These are phyloP conservation scores for Amphilophus citrinellus DNA, from an alignment of 2,113 vertebrate species.

Conservation along the genomic window DNA sequence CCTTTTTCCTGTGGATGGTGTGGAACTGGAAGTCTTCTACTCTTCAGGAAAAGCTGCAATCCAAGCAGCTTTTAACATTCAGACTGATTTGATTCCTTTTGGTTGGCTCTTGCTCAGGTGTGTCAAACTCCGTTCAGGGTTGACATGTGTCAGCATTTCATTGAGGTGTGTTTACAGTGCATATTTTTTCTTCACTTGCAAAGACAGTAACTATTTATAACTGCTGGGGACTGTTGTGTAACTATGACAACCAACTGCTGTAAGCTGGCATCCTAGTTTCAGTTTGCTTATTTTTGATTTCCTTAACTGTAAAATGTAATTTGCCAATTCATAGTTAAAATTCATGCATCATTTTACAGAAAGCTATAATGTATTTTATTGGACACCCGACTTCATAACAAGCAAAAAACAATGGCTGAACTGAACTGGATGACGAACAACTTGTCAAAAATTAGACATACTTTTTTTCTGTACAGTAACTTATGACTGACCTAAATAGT, in stretches of 20 bases:
- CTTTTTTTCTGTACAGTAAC: background rate
- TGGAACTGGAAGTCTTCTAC: background rate
- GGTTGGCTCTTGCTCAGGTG: background rate
- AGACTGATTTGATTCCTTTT: background rate
- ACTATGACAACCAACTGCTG: background rate
- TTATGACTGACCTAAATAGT: background rate
- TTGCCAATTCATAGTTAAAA: background rate
- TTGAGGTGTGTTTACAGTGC: background rate
- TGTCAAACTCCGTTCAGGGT: background rate
- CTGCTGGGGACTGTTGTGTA: background rate
- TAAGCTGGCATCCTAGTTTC: background rate
- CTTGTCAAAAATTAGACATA: too few relatives aligned
- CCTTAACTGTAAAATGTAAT: background rate
- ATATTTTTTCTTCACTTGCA: background rate
- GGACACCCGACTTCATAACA: too few relatives aligned
- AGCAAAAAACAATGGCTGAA: too few relatives aligned
- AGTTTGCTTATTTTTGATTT: background rate
- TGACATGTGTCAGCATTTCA: background rate
- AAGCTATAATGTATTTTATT: too few relatives aligned
- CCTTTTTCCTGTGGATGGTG: background rate
- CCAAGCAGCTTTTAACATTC: background rate
- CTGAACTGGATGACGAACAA: too few relatives aligned
- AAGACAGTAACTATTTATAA: slow-evolving; percentile 1
- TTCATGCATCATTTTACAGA: too few relatives aligned
- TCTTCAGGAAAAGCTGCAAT: background rate